Conservation (phyloP, 37 sponge, comb jelly and placozoan species). For the Oscarella lobularis region DNA sequence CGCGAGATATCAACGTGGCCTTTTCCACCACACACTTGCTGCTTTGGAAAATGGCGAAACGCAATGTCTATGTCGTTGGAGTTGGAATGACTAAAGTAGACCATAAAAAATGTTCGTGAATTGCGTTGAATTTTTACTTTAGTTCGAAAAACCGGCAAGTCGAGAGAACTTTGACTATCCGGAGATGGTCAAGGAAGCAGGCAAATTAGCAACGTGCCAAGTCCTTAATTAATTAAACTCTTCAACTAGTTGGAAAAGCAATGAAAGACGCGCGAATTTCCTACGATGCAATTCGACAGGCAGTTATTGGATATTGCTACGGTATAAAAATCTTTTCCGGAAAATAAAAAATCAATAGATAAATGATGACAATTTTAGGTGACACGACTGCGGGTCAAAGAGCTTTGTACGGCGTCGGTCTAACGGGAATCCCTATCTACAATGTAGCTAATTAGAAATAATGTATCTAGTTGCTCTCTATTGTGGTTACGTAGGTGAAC, state of each 20-base stretch:
- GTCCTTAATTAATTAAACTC: neutral
- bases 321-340: slow-evolving; percentile 18
- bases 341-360: neutral
- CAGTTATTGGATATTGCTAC: slow-evolving; percentile 63
- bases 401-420: slow-evolving; percentile 70
- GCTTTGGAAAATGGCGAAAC: too few species aligned
- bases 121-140: too few species aligned
- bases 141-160: slow-evolving; percentile 88
- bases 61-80: slow-evolving; percentile 86
- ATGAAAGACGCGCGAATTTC: slow-evolving; percentile 57
- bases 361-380: slow-evolving; percentile 29
- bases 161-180: slow-evolving; percentile 88
- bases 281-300: slow-evolving; percentile 53
- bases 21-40: too few species aligned
- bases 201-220: slow-evolving; percentile 6
- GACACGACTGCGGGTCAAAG: slow-evolving; percentile 80
- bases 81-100: slow-evolving; percentile 93
- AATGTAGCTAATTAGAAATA: slow-evolving; percentile 36
- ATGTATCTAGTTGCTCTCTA: neutral
- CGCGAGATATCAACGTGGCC: too few species aligned
- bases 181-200: slow-evolving; percentile 85
- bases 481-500: slow-evolving; percentile 46
- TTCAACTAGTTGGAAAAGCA: slow-evolving; percentile 40
- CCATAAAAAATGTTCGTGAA: neutral
- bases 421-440: slow-evolving; percentile 84